phyloP scores from a whole-genome alignment of 2,888 invertebrate species.

The Sminthurides aquaticus region DNA sequence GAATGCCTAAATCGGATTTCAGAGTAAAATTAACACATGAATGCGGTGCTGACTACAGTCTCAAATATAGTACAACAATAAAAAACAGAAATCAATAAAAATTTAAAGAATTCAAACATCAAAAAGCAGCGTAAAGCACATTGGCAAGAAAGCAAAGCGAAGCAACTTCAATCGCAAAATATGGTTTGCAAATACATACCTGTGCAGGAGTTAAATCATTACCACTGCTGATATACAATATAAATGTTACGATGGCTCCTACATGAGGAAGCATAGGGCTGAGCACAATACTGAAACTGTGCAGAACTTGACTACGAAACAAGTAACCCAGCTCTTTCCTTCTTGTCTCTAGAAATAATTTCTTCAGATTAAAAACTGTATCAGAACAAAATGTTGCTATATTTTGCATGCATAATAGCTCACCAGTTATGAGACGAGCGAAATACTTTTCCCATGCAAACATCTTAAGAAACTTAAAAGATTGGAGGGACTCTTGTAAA shows the following conservation, averaged over 20 bases:
- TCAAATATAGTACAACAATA: neutral
- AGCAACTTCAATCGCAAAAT: constrained; percentile 3
- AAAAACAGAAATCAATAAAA: constrained; percentile 8
- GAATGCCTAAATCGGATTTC: constrained; percentile 42
- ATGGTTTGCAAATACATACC: constrained; percentile 46
- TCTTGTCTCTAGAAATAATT: constrained; percentile 49
- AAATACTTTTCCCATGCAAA: constrained; percentile 60
- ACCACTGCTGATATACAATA: constrained; percentile 53
- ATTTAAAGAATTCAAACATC: neutral
- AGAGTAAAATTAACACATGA: neutral
- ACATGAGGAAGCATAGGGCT: constrained; percentile 57
- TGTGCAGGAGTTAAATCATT: constrained; percentile 56
- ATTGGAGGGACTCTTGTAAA: constrained; percentile 55
- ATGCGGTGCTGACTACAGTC: neutral
- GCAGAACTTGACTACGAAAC: constrained; percentile 54
- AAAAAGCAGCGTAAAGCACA: neutral
- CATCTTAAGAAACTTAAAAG: constrained; percentile 58
- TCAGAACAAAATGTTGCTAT: constrained; percentile 4
- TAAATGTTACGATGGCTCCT: constrained; percentile 55
- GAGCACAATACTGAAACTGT: constrained; percentile 55
- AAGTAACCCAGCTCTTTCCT: constrained; percentile 51
- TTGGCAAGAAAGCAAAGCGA: neutral
- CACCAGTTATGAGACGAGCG: constrained; percentile 47
- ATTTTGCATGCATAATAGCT: constrained; percentile 36
- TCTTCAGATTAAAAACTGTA: neutral